Percentiles rank a stretch among this genome's conserved stretches.
Conservation (phyloP, 2,797 vertebrate genomes). For the Mus spretus region DNA sequence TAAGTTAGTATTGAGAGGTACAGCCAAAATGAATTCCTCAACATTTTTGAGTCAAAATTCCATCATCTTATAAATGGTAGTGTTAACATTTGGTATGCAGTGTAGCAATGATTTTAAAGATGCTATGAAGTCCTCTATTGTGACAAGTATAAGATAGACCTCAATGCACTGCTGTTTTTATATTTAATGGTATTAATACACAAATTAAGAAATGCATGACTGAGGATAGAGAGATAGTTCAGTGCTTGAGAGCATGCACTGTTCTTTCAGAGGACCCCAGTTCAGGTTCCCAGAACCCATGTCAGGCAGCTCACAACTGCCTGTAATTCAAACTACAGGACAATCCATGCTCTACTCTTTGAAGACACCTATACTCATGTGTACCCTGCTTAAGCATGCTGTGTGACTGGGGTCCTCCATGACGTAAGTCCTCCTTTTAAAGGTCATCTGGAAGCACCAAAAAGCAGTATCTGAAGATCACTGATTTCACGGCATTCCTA, state of each 20-base stretch:
- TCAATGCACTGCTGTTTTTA: background rate
- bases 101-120: slow-evolving; percentile 50
- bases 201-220: background rate
- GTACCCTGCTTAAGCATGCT: no score
- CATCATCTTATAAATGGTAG: slow-evolving; percentile 6
- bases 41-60: background rate
- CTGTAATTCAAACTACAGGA: background rate
- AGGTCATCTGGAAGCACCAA: background rate
- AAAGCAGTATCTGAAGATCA: slow-evolving; percentile 3
- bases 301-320: background rate
- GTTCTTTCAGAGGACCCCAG: background rate
- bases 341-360: no score
- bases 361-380: background rate
- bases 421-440: background rate
- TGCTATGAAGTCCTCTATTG: background rate
- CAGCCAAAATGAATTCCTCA: background rate
- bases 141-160: background rate
- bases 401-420: background rate
- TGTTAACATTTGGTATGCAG: background rate
- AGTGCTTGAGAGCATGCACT: background rate
- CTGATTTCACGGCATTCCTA: slow-evolving; percentile 3
- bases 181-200: slow-evolving; percentile 18
- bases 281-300: background rate
- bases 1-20: background rate
- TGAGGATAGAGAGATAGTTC: background rate